These are phyloP conservation scores for Myzus persicae DNA, from an alignment of 1,140 invertebrate species.

Conservation along the genomic window DNA sequence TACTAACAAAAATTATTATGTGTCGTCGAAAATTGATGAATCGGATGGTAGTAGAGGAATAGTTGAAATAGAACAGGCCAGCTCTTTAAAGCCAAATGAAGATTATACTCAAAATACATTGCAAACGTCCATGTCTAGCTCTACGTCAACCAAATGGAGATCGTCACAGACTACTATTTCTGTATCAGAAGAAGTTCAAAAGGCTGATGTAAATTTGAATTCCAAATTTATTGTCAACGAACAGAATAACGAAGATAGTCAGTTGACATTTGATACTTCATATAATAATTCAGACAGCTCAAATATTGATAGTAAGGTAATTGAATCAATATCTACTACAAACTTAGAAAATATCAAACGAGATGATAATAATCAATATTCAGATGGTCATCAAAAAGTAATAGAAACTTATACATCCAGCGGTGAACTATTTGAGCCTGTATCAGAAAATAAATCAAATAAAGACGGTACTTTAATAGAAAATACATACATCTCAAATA, in stretches of 20 bases:
- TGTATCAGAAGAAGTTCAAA: slow-evolving; percentile 46
- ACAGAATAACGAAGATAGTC: neutral
- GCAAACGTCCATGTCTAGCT: slow-evolving; percentile 20
- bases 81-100: slow-evolving; percentile 13
- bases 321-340: neutral
- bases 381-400: neutral
- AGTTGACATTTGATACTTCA: neutral
- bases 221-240: slow-evolving; percentile 37
- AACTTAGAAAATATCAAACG: neutral
- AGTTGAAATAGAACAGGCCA: neutral
- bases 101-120: neutral
- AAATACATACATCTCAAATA: neutral
- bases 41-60: neutral
- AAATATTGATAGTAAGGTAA: neutral
- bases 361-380: neutral
- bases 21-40: neutral
- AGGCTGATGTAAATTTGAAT: neutral
- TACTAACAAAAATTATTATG: slow-evolving; percentile 35
- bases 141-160: slow-evolving; percentile 22
- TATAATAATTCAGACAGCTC: neutral
- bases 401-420: neutral
- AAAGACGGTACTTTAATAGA: neutral
- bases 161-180: slow-evolving; percentile 42
- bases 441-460: neutral
- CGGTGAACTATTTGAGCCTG: neutral